A percentile compares a stretch with the other conserved stretches of the same genome.
These are phyloP conservation scores for Larimichthys polyactis DNA, from an alignment of 2,113 vertebrate species.

Conservation along the genomic window DNA sequence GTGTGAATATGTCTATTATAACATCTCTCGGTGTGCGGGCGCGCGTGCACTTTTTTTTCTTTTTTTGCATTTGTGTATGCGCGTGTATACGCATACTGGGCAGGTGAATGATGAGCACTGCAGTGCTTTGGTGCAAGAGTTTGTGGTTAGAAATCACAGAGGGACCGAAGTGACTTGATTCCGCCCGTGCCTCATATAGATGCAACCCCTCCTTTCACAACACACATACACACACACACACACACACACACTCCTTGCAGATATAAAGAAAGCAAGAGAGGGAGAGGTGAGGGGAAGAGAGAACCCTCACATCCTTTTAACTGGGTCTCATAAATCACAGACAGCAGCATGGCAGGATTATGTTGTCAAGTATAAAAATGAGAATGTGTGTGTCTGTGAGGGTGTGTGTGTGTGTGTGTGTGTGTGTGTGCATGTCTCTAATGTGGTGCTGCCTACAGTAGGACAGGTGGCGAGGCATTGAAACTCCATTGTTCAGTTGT, in stretches of 20 bases:
- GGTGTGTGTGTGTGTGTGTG: conserved; percentile 11
- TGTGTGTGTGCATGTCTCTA: conserved; percentile 21
- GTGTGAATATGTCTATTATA: background rate
- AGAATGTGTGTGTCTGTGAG: conserved; percentile 18
- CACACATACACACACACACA: conserved; percentile 12
- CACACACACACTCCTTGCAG: conserved; percentile 22
- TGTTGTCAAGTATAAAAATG: conserved; percentile 70
- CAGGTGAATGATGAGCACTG: conserved; percentile 75
- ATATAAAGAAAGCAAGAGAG: conserved; percentile 35
- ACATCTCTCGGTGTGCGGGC: background rate
- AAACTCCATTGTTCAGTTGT: conserved; percentile 64
- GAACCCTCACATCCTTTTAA: conserved; percentile 71
- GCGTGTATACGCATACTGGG: background rate
- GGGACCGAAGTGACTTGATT: conserved; percentile 59
- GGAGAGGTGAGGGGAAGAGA: conserved; percentile 39
- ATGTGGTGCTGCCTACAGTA: conserved; percentile 33
- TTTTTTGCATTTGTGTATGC: conserved; percentile 5
- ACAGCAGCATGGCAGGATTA: conserved; percentile 74
- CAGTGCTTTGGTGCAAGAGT: conserved; percentile 67
- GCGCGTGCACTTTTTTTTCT: background rate
- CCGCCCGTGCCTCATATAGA: conserved; percentile 49
- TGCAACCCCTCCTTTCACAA: conserved; percentile 26
- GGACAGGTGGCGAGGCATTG: conserved; percentile 72
- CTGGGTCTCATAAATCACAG: conserved; percentile 81
- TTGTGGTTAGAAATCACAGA: conserved; percentile 70